Conservation (phyloP, 2,113 vertebrate species). For the Lampris incognitus region DNA sequence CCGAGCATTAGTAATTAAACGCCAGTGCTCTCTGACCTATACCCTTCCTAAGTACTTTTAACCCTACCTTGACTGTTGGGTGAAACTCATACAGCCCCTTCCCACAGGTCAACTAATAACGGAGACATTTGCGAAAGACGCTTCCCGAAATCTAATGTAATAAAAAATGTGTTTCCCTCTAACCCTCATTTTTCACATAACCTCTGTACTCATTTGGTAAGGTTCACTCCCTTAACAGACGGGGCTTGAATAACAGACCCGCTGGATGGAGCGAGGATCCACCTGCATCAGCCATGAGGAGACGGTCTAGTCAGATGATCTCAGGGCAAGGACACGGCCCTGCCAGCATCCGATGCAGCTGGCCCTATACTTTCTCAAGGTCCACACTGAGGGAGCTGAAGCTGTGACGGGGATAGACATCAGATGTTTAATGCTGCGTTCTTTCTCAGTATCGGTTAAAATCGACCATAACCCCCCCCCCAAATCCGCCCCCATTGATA, state of each 20-base stretch:
- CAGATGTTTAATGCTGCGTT: constrained; percentile 40
- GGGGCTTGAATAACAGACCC: constrained; percentile 29
- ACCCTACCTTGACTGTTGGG: constrained; percentile 78
- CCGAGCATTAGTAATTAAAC: constrained; percentile 46
- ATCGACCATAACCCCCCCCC: constrained; percentile 18
- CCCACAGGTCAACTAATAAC: constrained; percentile 80
- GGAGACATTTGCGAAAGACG: constrained; percentile 83
- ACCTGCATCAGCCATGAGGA: constrained; percentile 68
- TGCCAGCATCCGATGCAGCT: constrained; percentile 76
- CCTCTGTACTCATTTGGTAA: constrained; percentile 52
- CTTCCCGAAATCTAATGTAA: constrained; percentile 80
- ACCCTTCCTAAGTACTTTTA: constrained; percentile 71
- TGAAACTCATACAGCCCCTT: constrained; percentile 74
- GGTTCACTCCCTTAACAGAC: constrained; percentile 35
- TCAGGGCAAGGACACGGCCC: constrained; percentile 33
- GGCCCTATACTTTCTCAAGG: constrained; percentile 67
- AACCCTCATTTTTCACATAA: constrained; percentile 71
- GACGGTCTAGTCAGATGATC: constrained; percentile 62
- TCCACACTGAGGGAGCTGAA: constrained; percentile 44
- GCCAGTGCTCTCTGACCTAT: constrained; percentile 65
- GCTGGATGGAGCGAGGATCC: constrained; percentile 56
- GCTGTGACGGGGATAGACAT: constrained; percentile 29
- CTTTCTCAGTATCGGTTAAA: constrained; percentile 26
- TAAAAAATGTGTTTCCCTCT: constrained; percentile 86
- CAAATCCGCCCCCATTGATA: constrained; percentile 23